A percentile compares a stretch with the other conserved stretches of the same genome.
phyloP scores from a whole-genome alignment of 35 echinoderm and acorn worm genomes.

The Apostichopus parvimensis region DNA sequence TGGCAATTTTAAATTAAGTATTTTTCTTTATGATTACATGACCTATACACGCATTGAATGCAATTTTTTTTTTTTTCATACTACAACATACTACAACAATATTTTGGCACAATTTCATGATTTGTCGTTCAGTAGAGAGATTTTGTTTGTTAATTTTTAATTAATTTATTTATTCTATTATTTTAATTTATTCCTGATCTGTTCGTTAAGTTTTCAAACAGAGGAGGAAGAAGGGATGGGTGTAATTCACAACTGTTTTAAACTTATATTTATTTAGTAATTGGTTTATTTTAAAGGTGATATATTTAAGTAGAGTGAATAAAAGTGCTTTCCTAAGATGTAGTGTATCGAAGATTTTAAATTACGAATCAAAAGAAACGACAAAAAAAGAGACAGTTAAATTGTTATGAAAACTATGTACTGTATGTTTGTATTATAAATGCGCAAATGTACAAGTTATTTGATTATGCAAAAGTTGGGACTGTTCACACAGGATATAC shows the following conservation, averaged over 20 bases:
- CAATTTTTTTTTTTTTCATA: neutral
- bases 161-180: neutral
- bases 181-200: neutral
- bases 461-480: conserved; percentile 50
- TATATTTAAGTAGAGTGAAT: conserved; percentile 27
- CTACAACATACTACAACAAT: too few species aligned
- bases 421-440: conserved; percentile 48
- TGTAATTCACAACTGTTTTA: neutral
- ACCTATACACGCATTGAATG: neutral
- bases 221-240: neutral
- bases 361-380: neutral
- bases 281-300: neutral
- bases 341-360: neutral
- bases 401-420: conserved; percentile 11
- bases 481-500: conserved; percentile 48
- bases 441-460: conserved; percentile 51
- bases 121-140: neutral
- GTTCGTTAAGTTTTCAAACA: neutral
- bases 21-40: too few species aligned
- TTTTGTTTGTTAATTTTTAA: neutral
- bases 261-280: neutral
- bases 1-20: too few species aligned
- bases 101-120: neutral
- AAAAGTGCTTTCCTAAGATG: conserved; percentile 45
- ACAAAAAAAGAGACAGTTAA: conserved; percentile 4